These are phyloP conservation scores for Plectropomus leopardus DNA, from an alignment of 2,113 vertebrate genomes.

Conservation along the genomic window DNA sequence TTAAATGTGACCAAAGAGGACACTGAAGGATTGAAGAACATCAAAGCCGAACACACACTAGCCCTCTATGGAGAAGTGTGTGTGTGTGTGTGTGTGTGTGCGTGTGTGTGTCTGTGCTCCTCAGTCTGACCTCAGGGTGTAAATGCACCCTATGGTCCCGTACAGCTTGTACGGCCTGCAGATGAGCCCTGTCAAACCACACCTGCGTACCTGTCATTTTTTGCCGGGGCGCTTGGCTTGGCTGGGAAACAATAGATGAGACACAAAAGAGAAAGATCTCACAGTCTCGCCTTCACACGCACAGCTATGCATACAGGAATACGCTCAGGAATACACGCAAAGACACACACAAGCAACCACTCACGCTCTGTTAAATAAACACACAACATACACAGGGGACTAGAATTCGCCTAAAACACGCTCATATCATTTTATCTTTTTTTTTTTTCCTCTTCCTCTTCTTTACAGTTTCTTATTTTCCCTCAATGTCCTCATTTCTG, in stretches of 20 bases:
- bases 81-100: slow-evolving; percentile 25
- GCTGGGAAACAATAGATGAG: slow-evolving; percentile 63
- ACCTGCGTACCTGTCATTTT: slow-evolving; percentile 66
- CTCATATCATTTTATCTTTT: slow-evolving; percentile 39
- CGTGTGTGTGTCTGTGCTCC: slow-evolving; percentile 29
- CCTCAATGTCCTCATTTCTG: slow-evolving; percentile 75
- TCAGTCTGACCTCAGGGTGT: slow-evolving; percentile 56
- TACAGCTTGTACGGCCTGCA: slow-evolving; percentile 45
- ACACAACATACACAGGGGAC: slow-evolving; percentile 44
- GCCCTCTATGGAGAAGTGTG: slow-evolving; percentile 19
- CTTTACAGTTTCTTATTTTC: slow-evolving; percentile 66
- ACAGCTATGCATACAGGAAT: slow-evolving; percentile 48
- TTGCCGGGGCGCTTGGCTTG: slow-evolving; percentile 33
- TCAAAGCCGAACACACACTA: slow-evolving; percentile 60
- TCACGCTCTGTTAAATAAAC: slow-evolving; percentile 56
- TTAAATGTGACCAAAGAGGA: slow-evolving; percentile 70
- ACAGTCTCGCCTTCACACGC: slow-evolving; percentile 49
- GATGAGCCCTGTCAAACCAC: slow-evolving; percentile 66
- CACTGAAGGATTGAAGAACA: slow-evolving; percentile 61
- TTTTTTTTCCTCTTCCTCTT: slow-evolving; percentile 14
- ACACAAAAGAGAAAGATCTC: slow-evolving; percentile 58
- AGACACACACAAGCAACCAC: slow-evolving; percentile 39
- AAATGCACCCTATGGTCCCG: slow-evolving; percentile 45
- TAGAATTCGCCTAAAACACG: slow-evolving; percentile 21
- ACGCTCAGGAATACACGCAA: slow-evolving; percentile 48